Evolutionary conservation across 2,888 invertebrate species (phyloP), one percentile per base, ranked within the genome.

Genomic region (Archips crataeganus): DNA sequence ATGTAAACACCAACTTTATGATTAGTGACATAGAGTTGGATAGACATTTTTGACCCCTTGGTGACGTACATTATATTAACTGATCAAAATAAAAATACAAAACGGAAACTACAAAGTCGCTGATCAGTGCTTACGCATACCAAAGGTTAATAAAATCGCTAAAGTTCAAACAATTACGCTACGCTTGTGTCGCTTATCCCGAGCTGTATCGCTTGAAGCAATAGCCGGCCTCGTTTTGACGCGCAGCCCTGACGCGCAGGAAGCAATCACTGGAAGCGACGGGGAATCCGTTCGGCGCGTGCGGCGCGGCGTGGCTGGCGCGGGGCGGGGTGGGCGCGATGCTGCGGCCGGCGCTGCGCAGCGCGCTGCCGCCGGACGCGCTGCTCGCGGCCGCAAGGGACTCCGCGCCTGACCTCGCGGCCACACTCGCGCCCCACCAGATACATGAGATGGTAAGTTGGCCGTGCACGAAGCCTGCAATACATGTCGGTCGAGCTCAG

Each of bases 371-470:
- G 77, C 97, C 97, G 84, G 98, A 98, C 84, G 96, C 97, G 78
- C 95, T 98, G 79, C 98, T 99, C 95, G 97, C 97, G 73, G 96
- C 97, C 79, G 99, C 99, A 23, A 97, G 99, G 91, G 97, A 97
- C 85, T 96, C 97, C 76, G 98, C 99, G 62, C 97, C 96, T 84
- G 96, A 96, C 83, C 96, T 99, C 75, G 98, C 97, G 85, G 95
- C 95, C 69, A 95, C 96, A 80, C 93, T 98, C 79, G 95, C 96
- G 32, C 95, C 96, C 3, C 95, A 95, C 47, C 97, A 97, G 90
- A 97, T 99, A 79, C 98, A 98, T 90, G 94, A 96, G 68, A 97
- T 98, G 97, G 99, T 99, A 87, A 95, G 95, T 80, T 9, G 6
- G 9, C 42, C 42, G 8, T n/a, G n/a, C n/a, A n/a, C n/a, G n/a